Percentiles rank a stretch among this genome's conserved stretches.
These are phyloP conservation scores for Peucedramus taeniatus DNA, from an alignment of 2,113 vertebrate genomes.

Conservation along the genomic window DNA sequence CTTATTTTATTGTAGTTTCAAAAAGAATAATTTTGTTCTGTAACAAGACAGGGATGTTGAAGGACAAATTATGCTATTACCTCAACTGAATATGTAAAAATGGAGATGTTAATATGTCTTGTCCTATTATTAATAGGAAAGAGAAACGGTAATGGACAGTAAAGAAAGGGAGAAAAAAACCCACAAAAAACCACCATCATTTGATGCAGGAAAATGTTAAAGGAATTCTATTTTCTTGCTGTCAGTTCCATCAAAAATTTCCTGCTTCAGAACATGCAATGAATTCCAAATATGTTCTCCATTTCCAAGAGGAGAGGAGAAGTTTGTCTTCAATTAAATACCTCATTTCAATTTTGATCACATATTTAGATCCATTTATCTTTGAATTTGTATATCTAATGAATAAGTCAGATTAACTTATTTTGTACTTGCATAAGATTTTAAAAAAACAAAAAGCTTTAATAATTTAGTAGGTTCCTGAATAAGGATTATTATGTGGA, in stretches of 20 bases:
- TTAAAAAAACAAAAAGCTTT: neutral
- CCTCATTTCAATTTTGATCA: neutral
- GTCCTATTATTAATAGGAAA: neutral
- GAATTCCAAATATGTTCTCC: neutral
- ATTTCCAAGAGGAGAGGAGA: neutral
- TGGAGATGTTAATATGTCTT: neutral
- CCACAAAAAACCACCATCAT: accelerated
- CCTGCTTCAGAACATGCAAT: neutral
- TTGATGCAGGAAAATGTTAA: neutral
- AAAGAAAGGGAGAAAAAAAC: neutral
- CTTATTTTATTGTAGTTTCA: neutral
- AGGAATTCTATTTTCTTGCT: neutral
- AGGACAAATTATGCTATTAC: neutral
- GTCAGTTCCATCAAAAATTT: neutral
- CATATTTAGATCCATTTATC: neutral
- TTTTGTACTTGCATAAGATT: neutral
- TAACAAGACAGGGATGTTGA: neutral
- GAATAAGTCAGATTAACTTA: neutral
- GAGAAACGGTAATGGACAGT: neutral
- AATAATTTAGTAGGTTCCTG: neutral
- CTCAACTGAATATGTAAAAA: neutral
- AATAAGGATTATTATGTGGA: neutral
- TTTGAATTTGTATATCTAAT: neutral
- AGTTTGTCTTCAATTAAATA: neutral
- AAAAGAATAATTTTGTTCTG: neutral